phyloP scores from a whole-genome alignment of 2,797 vertebrate species.

The Anableps anableps region DNA sequence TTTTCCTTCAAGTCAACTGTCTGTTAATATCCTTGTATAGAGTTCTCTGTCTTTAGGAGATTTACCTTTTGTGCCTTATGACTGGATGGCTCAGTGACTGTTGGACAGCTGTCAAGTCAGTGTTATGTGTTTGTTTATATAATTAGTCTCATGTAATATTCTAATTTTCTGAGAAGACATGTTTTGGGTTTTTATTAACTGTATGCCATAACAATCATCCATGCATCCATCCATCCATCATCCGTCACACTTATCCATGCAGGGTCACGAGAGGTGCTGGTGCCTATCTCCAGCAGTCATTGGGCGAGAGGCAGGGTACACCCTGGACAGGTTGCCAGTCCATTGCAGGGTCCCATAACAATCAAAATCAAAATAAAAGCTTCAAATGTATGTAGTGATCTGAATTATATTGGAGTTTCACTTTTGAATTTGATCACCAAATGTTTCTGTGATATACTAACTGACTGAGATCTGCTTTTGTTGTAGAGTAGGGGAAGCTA shows the following conservation, averaged over 20 bases:
- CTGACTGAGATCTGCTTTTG: neutral
- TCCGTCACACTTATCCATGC: no score
- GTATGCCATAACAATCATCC: neutral
- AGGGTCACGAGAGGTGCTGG: no score
- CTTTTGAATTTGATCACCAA: neutral
- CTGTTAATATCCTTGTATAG: neutral
- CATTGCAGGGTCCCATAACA: no score
- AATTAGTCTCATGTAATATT: neutral
- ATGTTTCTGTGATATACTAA: neutral
- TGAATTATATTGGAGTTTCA: neutral
- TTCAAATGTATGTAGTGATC: neutral
- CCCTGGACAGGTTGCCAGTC: no score
- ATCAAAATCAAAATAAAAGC: neutral
- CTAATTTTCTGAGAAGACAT: neutral
- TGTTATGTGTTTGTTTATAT: neutral
- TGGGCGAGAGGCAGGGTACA: no score
- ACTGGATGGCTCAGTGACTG: neutral
- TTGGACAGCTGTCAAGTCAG: neutral
- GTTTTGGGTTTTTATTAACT: neutral
- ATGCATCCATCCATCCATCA: no score
- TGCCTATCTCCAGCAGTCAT: no score
- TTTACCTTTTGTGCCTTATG: neutral
- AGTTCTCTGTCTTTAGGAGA: neutral
- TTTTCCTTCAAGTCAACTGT: neutral
- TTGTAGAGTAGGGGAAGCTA: neutral